Base-by-base conservation (phyloP, 2,113 vertebrate species). In the Misgurnus anguillicaudatus region DNA sequence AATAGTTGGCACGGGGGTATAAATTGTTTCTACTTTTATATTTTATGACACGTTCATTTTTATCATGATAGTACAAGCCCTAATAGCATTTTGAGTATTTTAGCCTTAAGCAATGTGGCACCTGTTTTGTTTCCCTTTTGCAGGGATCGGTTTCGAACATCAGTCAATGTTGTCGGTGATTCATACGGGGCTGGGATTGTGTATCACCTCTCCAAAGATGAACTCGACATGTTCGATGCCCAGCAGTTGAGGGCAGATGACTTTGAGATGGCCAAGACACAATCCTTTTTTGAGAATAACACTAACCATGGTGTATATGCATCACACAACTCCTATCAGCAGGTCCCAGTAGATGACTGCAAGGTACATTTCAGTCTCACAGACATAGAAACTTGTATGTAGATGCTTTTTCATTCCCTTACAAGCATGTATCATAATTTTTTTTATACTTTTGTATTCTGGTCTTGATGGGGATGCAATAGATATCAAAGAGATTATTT, bases 361-460 rank as follows among this genome's bases (percentile, higher is more conserved):
- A 99, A 99, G 98, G 97, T 99, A 99, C 94, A 94, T 89, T 95
- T 95, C 88, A 93, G 92, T 8, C 95, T 98, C 94, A 95, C 96
- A 88, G 98, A 99, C 92, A 98, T 98, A 86, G 97, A 98, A 93
- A 98, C 97, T 10, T 98, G 96, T 90, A 98, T 99, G 93, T 99
- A 95, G 93, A 84, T 83, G 85, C 17, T 80, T 82, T 75, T 68
- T 75, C 0, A 10, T 16, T 80, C 85, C 72, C 78, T 69, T 24
- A 41, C 48, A 80, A 91, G 88, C 92, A 91, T 91, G 86, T 86
- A 86, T 85, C 85, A 83, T 78, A 87, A 74, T 58, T 75, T 68
- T 78, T 75, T 63, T 82, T 88, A 86, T 84, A 88, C 89, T 84
- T 84, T 88, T 87, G 83, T 88, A 71, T 16, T 47, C 83, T 89